Evolutionary conservation across 37 sponge, comb jelly and placozoan species (phyloP).

Genomic region (Hexactinellida sp.): DNA sequence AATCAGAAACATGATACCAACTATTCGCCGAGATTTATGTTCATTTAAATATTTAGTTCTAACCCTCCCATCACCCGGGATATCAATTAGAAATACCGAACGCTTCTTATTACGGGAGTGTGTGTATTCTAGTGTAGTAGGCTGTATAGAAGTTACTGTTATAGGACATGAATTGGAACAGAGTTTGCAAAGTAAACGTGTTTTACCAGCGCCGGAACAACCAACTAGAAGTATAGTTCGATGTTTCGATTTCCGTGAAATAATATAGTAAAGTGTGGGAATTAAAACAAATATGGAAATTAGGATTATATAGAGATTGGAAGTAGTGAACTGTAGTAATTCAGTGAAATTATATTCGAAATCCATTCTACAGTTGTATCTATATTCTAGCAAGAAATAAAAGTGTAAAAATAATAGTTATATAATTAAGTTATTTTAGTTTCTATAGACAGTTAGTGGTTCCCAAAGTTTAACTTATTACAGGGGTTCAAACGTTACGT

Average conservation of each 20-base stretch:
- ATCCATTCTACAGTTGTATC: background rate
- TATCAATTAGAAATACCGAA: background rate
- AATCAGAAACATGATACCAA: background rate
- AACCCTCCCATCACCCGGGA: background rate
- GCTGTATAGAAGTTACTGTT: background rate
- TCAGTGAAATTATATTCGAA: background rate
- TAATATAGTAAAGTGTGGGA: background rate
- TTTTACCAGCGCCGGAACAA: background rate
- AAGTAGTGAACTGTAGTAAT: background rate
- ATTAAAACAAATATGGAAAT: background rate
- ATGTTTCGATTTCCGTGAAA: background rate
- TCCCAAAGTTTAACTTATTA: no score
- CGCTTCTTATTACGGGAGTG: background rate
- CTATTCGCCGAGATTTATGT: background rate
- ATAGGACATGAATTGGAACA: background rate
- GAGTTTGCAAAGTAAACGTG: background rate
- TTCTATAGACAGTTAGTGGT: no score
- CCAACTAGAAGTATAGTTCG: background rate
- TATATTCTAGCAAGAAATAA: no score
- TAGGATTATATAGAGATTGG: background rate
- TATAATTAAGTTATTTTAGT: no score
- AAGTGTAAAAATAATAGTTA: no score
- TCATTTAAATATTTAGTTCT: background rate
- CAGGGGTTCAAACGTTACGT: no score
- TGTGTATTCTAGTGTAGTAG: constrained; percentile 4